These are phyloP conservation scores for Ornithoptera alexandrae DNA, from an alignment of 2,888 invertebrate genomes.

Conservation along the genomic window DNA sequence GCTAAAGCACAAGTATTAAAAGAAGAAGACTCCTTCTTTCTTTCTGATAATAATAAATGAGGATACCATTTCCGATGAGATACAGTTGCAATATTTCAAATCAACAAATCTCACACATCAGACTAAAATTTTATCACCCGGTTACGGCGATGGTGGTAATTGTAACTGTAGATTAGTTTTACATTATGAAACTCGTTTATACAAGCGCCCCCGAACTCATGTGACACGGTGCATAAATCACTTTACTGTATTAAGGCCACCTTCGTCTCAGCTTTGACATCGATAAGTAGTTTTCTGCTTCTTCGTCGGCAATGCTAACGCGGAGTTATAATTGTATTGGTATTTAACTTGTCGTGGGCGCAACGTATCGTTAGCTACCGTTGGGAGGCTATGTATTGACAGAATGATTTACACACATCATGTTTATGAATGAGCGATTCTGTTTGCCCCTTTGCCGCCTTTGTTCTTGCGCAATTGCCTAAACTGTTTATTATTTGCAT, in stretches of 20 bases:
- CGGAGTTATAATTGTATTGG: constrained; percentile 50
- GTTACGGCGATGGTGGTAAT: not conserved
- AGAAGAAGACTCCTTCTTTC: too few relatives aligned
- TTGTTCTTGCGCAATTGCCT: not conserved
- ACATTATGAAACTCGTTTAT: not conserved
- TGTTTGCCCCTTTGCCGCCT: constrained; percentile 4
- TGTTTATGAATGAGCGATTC: constrained; percentile 23
- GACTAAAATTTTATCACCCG: too few relatives aligned
- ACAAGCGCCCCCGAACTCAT: constrained; percentile 17
- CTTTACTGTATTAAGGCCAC: constrained; percentile 49
- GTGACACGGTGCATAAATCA: constrained; percentile 56
- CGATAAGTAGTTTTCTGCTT: constrained; percentile 31
- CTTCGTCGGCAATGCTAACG: constrained; percentile 29
- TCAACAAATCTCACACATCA: too few relatives aligned
- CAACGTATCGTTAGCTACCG: constrained; percentile 52
- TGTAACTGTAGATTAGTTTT: constrained; percentile 6
- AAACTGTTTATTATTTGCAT: too few relatives aligned
- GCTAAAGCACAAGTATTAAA: too few relatives aligned
- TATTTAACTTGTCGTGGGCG: constrained; percentile 62
- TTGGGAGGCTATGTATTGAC: constrained; percentile 49
- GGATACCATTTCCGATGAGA: too few relatives aligned
- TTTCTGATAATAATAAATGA: too few relatives aligned
- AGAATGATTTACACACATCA: constrained; percentile 24
- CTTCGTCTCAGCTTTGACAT: constrained; percentile 40
- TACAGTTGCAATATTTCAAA: too few relatives aligned